Percentiles rank a stretch among this genome's conserved stretches.
Evolutionary conservation across 2,888 invertebrate species (phyloP).

Genomic region (Rosalia funebris): DNA sequence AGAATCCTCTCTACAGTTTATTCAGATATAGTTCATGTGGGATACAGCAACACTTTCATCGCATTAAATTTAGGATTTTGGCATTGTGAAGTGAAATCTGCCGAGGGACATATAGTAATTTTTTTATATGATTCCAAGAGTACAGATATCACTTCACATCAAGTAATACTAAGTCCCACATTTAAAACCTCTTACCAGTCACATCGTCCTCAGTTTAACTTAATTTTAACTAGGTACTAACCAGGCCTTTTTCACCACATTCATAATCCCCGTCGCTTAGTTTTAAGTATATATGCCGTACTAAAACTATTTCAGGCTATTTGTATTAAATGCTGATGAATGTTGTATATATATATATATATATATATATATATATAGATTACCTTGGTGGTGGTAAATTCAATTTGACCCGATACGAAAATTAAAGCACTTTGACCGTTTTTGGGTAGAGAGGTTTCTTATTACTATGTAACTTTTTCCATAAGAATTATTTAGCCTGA

Average conservation of each 20-base stretch:
- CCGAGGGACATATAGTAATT: neutral
- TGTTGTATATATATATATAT: conserved; percentile 22
- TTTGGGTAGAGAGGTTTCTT: conserved; percentile 62
- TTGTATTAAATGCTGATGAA: conserved; percentile 24
- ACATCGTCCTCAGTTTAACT: neutral
- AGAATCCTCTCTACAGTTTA: conserved; percentile 59
- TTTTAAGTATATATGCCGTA: conserved; percentile 30
- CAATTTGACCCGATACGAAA: neutral
- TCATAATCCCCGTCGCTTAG: conserved; percentile 22
- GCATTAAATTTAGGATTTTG: conserved; percentile 20
- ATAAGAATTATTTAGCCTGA: conserved; percentile 48
- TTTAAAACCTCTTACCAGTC: neutral
- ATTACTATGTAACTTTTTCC: conserved; percentile 29
- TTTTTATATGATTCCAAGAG: neutral
- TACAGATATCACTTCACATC: conserved; percentile 14
- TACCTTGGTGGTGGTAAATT: conserved; percentile 30
- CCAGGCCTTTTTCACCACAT: conserved; percentile 11
- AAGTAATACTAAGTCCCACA: neutral
- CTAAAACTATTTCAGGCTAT: conserved; percentile 50
- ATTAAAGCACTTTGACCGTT: neutral
- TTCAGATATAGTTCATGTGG: conserved; percentile 34
- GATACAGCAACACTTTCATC: conserved; percentile 20
- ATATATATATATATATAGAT: no score
- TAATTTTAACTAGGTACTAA: conserved; percentile 6
- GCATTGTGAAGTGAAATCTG: conserved; percentile 20